phyloP scores from a whole-genome alignment of 2,797 vertebrate species.

The Vipera latastei region DNA sequence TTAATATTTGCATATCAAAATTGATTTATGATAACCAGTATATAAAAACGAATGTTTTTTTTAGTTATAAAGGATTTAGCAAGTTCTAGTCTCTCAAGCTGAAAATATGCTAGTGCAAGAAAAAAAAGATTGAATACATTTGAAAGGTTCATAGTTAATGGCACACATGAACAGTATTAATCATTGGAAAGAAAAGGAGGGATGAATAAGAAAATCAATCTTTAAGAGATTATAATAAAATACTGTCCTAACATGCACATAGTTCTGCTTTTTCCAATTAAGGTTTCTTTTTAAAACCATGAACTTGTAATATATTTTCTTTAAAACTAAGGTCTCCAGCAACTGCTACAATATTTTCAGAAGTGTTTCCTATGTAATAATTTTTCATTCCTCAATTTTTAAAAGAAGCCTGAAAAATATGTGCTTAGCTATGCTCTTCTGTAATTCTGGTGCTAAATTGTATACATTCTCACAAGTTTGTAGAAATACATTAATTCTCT shows the following conservation, averaged over 20 bases:
- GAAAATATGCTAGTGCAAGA: too few relatives aligned
- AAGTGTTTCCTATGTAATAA: not conserved
- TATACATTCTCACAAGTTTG: not conserved
- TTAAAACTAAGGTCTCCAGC: conserved; percentile 36
- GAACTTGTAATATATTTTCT: not conserved
- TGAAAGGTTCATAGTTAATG: not conserved
- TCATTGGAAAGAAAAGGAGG: not conserved
- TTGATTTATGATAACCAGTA: too few relatives aligned
- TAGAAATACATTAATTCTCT: not conserved
- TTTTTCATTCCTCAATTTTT: not conserved
- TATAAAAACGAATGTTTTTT: too few relatives aligned
- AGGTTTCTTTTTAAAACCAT: conserved; percentile 55
- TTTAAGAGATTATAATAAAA: not conserved
- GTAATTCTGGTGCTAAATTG: not conserved
- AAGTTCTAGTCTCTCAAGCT: too few relatives aligned
- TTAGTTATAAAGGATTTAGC: too few relatives aligned
- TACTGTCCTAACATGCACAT: conserved; percentile 7
- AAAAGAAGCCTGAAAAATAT: not conserved
- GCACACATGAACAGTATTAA: conserved; percentile 1
- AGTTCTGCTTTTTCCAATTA: conserved; percentile 56
- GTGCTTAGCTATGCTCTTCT: not conserved
- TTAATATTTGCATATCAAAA: too few relatives aligned
- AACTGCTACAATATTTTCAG: not conserved
- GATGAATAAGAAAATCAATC: not conserved
- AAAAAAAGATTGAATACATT: not conserved